Percentiles rank a stretch among this genome's conserved stretches.
phyloP scores from a whole-genome alignment of 2,113 vertebrate species.

The Trematomus loennbergii region DNA sequence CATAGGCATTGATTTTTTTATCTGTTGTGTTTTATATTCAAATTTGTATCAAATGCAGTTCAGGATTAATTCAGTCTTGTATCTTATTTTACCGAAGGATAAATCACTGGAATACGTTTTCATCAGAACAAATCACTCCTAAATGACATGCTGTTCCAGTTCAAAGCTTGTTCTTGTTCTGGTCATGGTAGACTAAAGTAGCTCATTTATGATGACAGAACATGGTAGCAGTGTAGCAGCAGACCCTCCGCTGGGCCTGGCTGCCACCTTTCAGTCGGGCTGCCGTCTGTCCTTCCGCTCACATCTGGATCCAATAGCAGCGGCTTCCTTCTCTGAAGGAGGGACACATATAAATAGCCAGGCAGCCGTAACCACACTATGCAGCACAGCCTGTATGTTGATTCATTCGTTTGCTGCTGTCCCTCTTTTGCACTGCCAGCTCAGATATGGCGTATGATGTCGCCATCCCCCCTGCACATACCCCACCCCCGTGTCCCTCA shows the following conservation, averaged over 20 bases:
- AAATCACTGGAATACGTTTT: not conserved
- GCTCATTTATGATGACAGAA: constrained; percentile 13
- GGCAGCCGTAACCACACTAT: constrained; percentile 78
- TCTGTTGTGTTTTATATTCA: no score
- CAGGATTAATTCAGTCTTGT: no score
- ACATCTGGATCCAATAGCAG: constrained; percentile 86
- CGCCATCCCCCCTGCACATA: constrained; percentile 18
- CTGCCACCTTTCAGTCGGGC: constrained; percentile 66
- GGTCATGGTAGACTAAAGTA: constrained; percentile 18
- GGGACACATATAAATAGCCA: constrained; percentile 83
- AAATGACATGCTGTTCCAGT: not conserved
- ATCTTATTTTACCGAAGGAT: not conserved
- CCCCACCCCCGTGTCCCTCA: constrained; percentile 25
- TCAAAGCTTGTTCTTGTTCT: constrained; percentile 11
- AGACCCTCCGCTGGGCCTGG: constrained; percentile 42
- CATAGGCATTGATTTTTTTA: no score
- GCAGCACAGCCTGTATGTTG: constrained; percentile 69
- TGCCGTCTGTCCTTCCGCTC: constrained; percentile 65
- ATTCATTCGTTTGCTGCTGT: constrained; percentile 63
- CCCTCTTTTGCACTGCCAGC: constrained; percentile 52
- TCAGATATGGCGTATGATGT: constrained; percentile 56
- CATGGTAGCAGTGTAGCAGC: constrained; percentile 34
- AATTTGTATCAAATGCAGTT: no score
- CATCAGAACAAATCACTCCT: not conserved
- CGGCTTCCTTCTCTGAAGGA: constrained; percentile 77